phyloP scores from a whole-genome alignment of 2,113 vertebrate species.

The Puffinus mauretanicus region DNA sequence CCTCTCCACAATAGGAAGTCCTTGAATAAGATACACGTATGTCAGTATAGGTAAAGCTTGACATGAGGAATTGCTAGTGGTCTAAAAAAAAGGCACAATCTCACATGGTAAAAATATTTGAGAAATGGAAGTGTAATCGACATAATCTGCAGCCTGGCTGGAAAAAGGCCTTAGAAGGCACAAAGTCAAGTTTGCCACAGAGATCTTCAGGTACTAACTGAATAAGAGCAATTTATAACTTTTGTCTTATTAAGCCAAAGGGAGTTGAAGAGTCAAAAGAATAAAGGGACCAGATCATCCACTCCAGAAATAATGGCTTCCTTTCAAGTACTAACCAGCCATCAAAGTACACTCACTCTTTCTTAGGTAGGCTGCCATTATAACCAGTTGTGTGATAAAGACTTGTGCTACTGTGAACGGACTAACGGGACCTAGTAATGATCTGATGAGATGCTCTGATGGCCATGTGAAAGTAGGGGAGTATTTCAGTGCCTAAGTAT shows the following conservation, averaged over 20 bases:
- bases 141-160: neutral
- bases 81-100: neutral
- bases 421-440: neutral
- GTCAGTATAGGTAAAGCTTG: neutral
- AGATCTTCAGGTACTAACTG: neutral
- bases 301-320: neutral
- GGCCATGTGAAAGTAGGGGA: neutral
- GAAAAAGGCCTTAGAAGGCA: neutral
- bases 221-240: neutral
- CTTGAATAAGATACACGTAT: neutral
- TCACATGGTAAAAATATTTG: neutral
- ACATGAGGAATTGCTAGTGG: neutral
- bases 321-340: neutral
- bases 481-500: neutral
- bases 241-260: neutral
- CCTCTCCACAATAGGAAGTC: neutral
- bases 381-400: neutral
- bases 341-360: neutral
- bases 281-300: neutral
- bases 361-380: neutral
- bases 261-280: neutral
- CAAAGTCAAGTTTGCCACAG: neutral
- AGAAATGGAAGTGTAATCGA: neutral
- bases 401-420: neutral
- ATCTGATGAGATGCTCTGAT: neutral